Evolutionary conservation across 2,797 vertebrate genomes (phyloP).

Genomic region (Coregonus ussuriensis): DNA sequence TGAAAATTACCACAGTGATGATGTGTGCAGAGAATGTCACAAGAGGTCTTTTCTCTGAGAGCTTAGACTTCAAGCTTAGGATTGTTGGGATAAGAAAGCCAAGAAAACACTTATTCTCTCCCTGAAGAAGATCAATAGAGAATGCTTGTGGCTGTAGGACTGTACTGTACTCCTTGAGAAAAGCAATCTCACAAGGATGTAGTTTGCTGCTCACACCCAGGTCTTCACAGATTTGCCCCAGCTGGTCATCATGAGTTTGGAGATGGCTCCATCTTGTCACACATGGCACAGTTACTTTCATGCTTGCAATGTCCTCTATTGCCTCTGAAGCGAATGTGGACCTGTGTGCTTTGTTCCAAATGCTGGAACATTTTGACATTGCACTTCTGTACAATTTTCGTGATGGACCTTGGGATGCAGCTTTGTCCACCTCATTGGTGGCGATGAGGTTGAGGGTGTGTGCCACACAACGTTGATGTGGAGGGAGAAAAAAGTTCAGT

Average conservation of each 20-base stretch:
- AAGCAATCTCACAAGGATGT: too few relatives aligned
- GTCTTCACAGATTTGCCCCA: too few relatives aligned
- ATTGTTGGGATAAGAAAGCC: too few relatives aligned
- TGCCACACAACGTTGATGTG: constrained; percentile 22
- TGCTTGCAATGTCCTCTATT: constrained; percentile 23
- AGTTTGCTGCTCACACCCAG: too few relatives aligned
- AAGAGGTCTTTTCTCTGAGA: constrained; percentile 18
- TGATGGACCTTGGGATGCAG: constrained; percentile 2
- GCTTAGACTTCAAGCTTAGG: not conserved
- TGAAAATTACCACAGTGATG: constrained; percentile 21
- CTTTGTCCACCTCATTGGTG: not conserved
- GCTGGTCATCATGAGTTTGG: constrained; percentile 21
- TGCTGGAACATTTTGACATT: constrained; percentile 29
- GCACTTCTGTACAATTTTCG: constrained; percentile 25
- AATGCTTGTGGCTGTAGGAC: too few relatives aligned
- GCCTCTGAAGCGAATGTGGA: constrained; percentile 14
- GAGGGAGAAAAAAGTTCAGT: constrained; percentile 27
- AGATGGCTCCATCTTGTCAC: constrained; percentile 31
- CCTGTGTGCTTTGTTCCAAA: constrained; percentile 21
- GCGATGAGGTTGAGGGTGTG: constrained; percentile 26
- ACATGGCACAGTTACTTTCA: constrained; percentile 1
- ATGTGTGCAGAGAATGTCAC: constrained; percentile 21
- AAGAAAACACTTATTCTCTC: too few relatives aligned
- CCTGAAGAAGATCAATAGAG: too few relatives aligned
- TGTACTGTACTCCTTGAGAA: too few relatives aligned